Percentiles rank a stretch among this genome's conserved stretches.
These are phyloP conservation scores for Palaemon carinicauda DNA, from an alignment of 1,140 invertebrate species.

Conservation along the genomic window DNA sequence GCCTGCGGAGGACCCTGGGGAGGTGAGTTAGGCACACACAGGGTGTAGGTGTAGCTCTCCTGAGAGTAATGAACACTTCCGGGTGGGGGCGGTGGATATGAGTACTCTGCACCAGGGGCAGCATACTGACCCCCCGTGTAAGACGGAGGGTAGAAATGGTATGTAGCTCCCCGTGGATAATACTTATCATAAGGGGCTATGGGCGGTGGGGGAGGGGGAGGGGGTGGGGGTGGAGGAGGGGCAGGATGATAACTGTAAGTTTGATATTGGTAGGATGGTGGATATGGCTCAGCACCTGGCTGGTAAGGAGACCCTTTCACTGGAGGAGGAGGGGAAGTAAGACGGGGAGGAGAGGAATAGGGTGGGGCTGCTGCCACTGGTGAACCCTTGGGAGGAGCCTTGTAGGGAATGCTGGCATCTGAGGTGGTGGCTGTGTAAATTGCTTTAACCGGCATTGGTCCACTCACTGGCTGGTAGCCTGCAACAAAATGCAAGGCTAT, in stretches of 20 bases:
- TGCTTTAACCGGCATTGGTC: slow-evolving; percentile 56
- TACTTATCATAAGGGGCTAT: slow-evolving; percentile 56
- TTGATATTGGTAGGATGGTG: slow-evolving; percentile 51
- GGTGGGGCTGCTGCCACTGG: slow-evolving; percentile 55
- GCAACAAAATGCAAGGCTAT: slow-evolving; percentile 52
- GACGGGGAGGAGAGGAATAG: slow-evolving; percentile 53
- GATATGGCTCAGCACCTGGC: slow-evolving; percentile 42
- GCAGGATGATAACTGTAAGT: slow-evolving; percentile 42
- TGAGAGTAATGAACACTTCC: slow-evolving; percentile 55
- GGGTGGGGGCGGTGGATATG: slow-evolving; percentile 54
- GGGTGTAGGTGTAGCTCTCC: slow-evolving; percentile 56
- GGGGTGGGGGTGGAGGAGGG: slow-evolving; percentile 33
- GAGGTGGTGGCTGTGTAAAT: slow-evolving; percentile 54
- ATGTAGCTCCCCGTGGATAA: slow-evolving; percentile 50
- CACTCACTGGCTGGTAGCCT: slow-evolving; percentile 60
- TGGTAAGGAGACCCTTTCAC: slow-evolving; percentile 50
- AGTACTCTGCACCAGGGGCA: slow-evolving; percentile 47
- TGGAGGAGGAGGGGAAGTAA: slow-evolving; percentile 52
- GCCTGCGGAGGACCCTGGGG: slow-evolving; percentile 51
- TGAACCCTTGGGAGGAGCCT: slow-evolving; percentile 51
- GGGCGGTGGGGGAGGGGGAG: slow-evolving; percentile 7
- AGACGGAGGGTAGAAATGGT: slow-evolving; percentile 50
- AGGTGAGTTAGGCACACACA: slow-evolving; percentile 54
- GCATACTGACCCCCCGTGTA: slow-evolving; percentile 55
- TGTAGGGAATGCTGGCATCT: slow-evolving; percentile 44